Base-by-base conservation (phyloP, 2,888 invertebrate species). In the Xylota segnis region DNA sequence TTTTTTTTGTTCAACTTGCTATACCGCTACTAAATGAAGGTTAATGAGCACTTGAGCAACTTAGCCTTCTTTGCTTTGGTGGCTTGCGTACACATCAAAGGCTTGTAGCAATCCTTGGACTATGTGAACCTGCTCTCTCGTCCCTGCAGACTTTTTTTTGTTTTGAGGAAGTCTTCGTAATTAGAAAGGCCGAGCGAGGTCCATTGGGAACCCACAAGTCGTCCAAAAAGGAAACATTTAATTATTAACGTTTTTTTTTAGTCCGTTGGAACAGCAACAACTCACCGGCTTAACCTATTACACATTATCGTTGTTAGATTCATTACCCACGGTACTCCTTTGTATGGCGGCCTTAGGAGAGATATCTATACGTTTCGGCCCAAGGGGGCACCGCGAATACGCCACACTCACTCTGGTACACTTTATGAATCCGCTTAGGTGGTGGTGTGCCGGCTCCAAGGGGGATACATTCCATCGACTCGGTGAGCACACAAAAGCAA, bases 401-500 rank as follows among this genome's bases (percentile, higher is more conserved):
- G 9, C 32, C 23, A 70, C 47, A 75, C 34, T 58, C 18, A 6
- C 52, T 16, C 16, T 58, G 72, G 61, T 56, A 47, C 56, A 63
- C 16, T 58, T 70, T 74, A 78, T 72, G 61, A 77, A 68, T 70
- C 68, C 66, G 63, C 71, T 59, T 61, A 68, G 72, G 71, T 54
- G 65, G 43, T 71, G 82, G 37, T 32, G 54, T 23, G 32, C 2
- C 50, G 52, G 63, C 56, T 66, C 74, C 74, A 63, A 74, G 66
- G 83, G 70, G 79, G 74, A 75, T 65, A 63, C 18, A 84, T 81
- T 81, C 84, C 79, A 68, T n/a, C 52, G 45, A 32, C 71, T 71
- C 66, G 72, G 45, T 37, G 72, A 66, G 76, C 86, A 86, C 76
- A 86, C 56, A 68, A 82, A 72, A 72, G 82, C 86, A 76, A 86